phyloP scores from a whole-genome alignment of 1,140 invertebrate genomes.

The Eueides isabella region DNA sequence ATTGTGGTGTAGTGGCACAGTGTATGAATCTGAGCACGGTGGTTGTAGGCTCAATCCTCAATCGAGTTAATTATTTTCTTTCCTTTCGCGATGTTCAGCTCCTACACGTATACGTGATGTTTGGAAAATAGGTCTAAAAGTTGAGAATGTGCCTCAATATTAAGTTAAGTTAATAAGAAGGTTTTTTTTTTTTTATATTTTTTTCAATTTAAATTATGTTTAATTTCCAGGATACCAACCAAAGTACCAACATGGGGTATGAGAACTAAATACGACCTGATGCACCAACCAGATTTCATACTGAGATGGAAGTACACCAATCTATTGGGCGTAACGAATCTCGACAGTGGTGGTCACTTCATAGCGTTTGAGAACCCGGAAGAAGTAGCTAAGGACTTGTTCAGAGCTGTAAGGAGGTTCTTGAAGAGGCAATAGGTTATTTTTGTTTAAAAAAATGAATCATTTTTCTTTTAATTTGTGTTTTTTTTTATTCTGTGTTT shows the following conservation, averaged over 20 bases:
- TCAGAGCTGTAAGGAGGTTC: slow-evolving; percentile 57
- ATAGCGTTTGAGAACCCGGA: slow-evolving; percentile 88
- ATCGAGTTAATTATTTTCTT: too few relatives aligned
- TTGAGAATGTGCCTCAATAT: too few relatives aligned
- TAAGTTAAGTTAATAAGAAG: too few relatives aligned
- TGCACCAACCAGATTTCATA: slow-evolving; percentile 80
- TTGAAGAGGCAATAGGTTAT: slow-evolving; percentile 13
- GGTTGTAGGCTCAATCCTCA: too few relatives aligned
- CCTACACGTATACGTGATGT: too few relatives aligned
- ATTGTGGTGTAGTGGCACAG: too few relatives aligned
- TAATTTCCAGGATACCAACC: slow-evolving; percentile 63
- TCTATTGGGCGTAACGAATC: slow-evolving; percentile 81
- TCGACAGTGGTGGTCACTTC: slow-evolving; percentile 88
- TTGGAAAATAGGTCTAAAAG: too few relatives aligned
- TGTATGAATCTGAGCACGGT: too few relatives aligned
- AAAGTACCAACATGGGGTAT: slow-evolving; percentile 78
- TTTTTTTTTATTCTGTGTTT: too few relatives aligned
- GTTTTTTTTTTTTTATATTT: too few relatives aligned
- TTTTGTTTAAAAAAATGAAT: background rate
- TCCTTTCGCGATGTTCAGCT: too few relatives aligned
- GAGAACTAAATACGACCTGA: slow-evolving; percentile 81
- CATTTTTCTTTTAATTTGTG: background rate
- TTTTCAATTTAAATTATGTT: background rate
- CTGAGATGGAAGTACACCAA: slow-evolving; percentile 82
- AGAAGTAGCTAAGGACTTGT: slow-evolving; percentile 84